These are phyloP conservation scores for Lamellibrachia satsuma DNA, from an alignment of 2,888 invertebrate species.

Conservation along the genomic window DNA sequence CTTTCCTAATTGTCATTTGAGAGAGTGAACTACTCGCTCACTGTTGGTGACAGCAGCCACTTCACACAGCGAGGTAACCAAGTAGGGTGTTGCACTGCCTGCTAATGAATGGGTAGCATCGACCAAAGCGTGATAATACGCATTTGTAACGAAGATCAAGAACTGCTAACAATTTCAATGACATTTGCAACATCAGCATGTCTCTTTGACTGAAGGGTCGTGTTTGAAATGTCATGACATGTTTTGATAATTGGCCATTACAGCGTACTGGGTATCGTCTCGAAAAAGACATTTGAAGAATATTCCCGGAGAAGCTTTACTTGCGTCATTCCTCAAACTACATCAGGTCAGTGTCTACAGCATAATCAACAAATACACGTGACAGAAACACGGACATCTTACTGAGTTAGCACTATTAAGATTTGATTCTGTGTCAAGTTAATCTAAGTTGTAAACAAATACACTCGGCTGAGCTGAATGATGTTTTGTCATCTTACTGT, in stretches of 20 bases:
- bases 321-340: too few relatives aligned
- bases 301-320: too few relatives aligned
- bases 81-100: neutral
- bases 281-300: too few relatives aligned
- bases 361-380: too few relatives aligned
- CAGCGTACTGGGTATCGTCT: neutral
- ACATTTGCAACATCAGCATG: neutral
- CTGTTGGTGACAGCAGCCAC: neutral
- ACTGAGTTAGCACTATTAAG: too few relatives aligned
- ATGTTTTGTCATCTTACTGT: neutral
- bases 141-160: neutral
- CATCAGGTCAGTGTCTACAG: too few relatives aligned
- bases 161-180: neutral
- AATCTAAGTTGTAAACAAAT: neutral
- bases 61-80: neutral
- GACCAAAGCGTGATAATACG: neutral
- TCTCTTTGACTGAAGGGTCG: neutral
- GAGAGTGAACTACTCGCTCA: neutral
- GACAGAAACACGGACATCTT: too few relatives aligned
- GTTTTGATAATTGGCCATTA: neutral
- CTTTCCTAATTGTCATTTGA: constrained; percentile 9
- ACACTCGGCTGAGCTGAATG: neutral
- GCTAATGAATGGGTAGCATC: neutral
- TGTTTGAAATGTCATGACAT: neutral
- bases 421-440: too few relatives aligned